phyloP scores from a whole-genome alignment of 2,888 invertebrate genomes.

The Lordiphosa fenestrarum region DNA sequence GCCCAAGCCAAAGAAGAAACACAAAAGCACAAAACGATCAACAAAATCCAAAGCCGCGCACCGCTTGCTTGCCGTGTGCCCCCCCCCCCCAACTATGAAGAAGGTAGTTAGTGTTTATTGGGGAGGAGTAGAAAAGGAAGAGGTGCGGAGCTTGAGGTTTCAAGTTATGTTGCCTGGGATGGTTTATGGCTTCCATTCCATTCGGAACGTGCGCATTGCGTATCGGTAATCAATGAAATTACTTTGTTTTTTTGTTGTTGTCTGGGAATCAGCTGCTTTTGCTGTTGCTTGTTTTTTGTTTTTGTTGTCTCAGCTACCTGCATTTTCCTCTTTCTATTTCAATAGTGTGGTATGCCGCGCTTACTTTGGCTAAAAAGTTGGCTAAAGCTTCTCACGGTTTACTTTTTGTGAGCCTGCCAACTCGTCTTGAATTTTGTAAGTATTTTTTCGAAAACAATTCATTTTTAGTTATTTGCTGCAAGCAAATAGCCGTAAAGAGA shows the following conservation, averaged over 20 bases:
- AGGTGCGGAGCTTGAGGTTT: slow-evolving; percentile 12
- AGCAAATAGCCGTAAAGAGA: slow-evolving; percentile 25
- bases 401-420: slow-evolving; percentile 67
- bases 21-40: slow-evolving; percentile 23
- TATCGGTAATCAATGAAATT: slow-evolving; percentile 74
- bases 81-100: not conserved
- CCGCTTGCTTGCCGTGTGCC: too few species aligned
- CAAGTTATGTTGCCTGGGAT: slow-evolving; percentile 11
- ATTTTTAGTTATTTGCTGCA: not conserved
- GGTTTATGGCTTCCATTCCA: slow-evolving; percentile 43
- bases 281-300: slow-evolving; percentile 36
- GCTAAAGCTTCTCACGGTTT: slow-evolving; percentile 77
- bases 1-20: slow-evolving; percentile 31
- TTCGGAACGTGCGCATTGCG: slow-evolving; percentile 66
- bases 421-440: slow-evolving; percentile 25
- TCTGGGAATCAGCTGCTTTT: slow-evolving; percentile 61
- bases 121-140: slow-evolving; percentile 7
- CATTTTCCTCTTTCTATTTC: slow-evolving; percentile 54
- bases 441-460: slow-evolving; percentile 9
- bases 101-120: slow-evolving; percentile 16
- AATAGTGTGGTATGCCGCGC: slow-evolving; percentile 53
- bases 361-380: slow-evolving; percentile 59
- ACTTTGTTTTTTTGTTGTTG: slow-evolving; percentile 55
- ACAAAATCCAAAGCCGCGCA: slow-evolving; percentile 14
- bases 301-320: slow-evolving; percentile 25